Conservation (phyloP, 2,888 invertebrate genomes). For the Perizoma flavofasciatum region DNA sequence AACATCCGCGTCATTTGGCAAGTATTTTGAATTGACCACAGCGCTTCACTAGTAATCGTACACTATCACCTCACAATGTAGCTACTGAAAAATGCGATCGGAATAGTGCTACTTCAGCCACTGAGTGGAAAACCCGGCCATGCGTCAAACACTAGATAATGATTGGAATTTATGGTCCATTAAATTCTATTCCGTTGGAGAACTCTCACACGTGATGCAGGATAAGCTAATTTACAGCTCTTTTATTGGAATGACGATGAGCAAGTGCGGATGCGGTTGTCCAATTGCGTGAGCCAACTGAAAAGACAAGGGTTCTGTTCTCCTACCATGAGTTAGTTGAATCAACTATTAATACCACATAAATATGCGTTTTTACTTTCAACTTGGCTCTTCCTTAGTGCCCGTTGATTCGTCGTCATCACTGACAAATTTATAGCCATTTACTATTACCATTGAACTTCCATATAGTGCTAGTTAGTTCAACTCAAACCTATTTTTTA, state of each 20-base stretch:
- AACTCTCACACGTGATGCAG: constrained; percentile 24
- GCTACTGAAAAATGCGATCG: constrained; percentile 33
- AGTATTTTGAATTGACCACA: neutral
- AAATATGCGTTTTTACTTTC: too few relatives aligned
- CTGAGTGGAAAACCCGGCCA: constrained; percentile 32
- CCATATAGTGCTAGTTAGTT: too few relatives aligned
- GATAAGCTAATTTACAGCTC: constrained; percentile 24
- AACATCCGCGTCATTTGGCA: neutral
- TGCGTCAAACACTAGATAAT: constrained; percentile 38
- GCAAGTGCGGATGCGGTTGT: too few relatives aligned
- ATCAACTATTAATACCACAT: too few relatives aligned
- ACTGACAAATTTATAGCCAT: too few relatives aligned
- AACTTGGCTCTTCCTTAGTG: too few relatives aligned
- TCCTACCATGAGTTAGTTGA: too few relatives aligned
- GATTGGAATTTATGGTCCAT: constrained; percentile 36
- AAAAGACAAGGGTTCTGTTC: too few relatives aligned
- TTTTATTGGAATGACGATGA: constrained; percentile 1
- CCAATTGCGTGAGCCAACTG: too few relatives aligned
- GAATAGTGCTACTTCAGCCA: constrained; percentile 19
- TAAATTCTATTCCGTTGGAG: constrained; percentile 26
- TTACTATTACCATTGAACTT: too few relatives aligned
- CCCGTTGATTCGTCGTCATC: too few relatives aligned
- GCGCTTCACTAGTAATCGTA: constrained; percentile 3
- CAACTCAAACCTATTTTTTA: too few relatives aligned
- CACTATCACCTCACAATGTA: constrained; percentile 4